Conservation (phyloP, 2,888 invertebrate genomes). For the Chaitophorus viminalis region DNA sequence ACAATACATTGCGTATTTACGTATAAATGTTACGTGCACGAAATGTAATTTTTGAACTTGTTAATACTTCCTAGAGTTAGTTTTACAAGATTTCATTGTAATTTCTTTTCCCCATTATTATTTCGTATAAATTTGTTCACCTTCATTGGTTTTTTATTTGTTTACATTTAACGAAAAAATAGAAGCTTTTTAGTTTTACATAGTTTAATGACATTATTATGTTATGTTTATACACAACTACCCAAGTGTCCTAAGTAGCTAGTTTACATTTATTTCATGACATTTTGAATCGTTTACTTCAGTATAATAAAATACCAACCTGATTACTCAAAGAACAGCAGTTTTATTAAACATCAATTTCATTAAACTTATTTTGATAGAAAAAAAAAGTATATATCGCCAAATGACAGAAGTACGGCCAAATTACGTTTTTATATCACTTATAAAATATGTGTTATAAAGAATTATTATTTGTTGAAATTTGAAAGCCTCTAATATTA, state of each 20-base stretch:
- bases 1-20: neutral
- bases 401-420: neutral
- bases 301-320: neutral
- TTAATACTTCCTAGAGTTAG: constrained; percentile 9
- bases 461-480: neutral
- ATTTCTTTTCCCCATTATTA: neutral
- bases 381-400: neutral
- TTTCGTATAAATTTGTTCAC: constrained; percentile 23
- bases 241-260: no score
- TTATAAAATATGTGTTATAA: neutral
- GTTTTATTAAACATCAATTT: neutral
- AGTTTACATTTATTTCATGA: constrained; percentile 1
- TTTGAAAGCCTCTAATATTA: neutral
- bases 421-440: neutral
- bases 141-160: constrained; percentile 19
- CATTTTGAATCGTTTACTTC: neutral
- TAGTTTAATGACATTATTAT: neutral
- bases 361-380: neutral
- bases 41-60: constrained; percentile 31
- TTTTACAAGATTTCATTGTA: constrained; percentile 13
- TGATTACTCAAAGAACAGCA: neutral
- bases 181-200: no score
- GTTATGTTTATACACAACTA: neutral
- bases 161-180: neutral
- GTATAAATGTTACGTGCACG: neutral